Evolutionary conservation across 2,113 vertebrate genomes (phyloP), one percentile per base, ranked within the genome.

Genomic region (Colistium nudipinnis): DNA sequence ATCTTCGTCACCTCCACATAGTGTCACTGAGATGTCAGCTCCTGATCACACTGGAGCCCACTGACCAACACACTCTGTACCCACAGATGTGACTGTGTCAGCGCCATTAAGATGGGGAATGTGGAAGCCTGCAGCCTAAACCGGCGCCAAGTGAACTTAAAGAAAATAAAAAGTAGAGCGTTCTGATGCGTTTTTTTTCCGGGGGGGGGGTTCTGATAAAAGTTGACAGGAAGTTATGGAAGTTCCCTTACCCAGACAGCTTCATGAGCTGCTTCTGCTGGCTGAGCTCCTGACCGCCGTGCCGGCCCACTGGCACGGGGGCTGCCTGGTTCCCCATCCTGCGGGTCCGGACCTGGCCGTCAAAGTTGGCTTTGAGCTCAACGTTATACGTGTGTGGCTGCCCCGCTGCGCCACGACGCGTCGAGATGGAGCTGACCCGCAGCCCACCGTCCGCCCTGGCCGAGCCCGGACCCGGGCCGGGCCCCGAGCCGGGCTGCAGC

Each of bases 281-380:
- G 90, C 89, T 90, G 82, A 91, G 90, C 20, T 81, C 72, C 56
- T 35, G 64, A 7, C 31, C 57, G 68, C 54, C 39, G 13, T 36
- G 31, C 10, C 38, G 36, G 31, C 6, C 35, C 78, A 89, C 88
- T 78, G 84, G 78, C 38, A 90, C 89, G 19, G 92, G 60, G 39
- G 67, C 87, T 75, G 72, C 76, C 28, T 84, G 68, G 84, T 35
- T 82, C 73, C 95, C 95, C 84, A 94, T 96, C 91, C 97, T 92
- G 83, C 95, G 94, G 62, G 77, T 95, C 64, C 97, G 94, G 79
- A 96, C 93, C 77, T 84, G 89, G 54, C 91, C 87, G 19, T 83
- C 83, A 60, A 70, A 81, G 14, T 75, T 86, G 41, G 85, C 87
- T 12, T 74, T 91, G 44, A 95, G 93, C 70, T 94, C 93, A 57